A percentile compares a stretch with the other conserved stretches of the same genome.
Evolutionary conservation across 2,888 invertebrate genomes (phyloP).

Genomic region (Pammene fasciana): DNA sequence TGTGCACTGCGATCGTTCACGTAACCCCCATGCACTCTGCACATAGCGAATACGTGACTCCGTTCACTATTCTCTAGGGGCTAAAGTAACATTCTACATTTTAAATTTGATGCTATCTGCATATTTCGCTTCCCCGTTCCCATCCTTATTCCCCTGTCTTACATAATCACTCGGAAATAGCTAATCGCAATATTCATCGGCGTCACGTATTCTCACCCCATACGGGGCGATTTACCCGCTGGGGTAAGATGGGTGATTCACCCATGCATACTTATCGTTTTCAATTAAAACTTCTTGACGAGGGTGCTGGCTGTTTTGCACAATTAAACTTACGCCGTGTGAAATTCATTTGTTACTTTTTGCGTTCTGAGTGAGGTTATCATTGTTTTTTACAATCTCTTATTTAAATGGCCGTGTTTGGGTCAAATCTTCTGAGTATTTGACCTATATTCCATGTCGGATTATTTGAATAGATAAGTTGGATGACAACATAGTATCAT

Average conservation of each 20-base stretch:
- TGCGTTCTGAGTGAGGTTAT: neutral
- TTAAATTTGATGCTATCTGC: neutral
- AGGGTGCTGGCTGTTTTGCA: slow-evolving; percentile 40
- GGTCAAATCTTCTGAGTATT: no score
- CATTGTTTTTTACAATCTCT: neutral
- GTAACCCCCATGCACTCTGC: no score
- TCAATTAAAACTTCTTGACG: slow-evolving; percentile 41
- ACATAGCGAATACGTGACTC: no score
- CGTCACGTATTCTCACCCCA: slow-evolving; percentile 27
- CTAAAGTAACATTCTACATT: no score
- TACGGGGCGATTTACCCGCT: slow-evolving; percentile 18
- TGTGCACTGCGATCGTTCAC: no score
- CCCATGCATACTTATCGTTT: slow-evolving; percentile 41
- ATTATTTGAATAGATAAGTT: no score
- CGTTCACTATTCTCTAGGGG: no score
- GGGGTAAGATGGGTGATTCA: slow-evolving; percentile 34
- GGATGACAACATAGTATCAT: no score
- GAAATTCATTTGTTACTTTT: slow-evolving; percentile 25
- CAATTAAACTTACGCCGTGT: slow-evolving; percentile 37
- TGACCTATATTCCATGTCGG: no score
- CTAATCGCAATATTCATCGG: slow-evolving; percentile 17
- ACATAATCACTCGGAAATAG: neutral
- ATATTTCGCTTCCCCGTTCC: neutral
- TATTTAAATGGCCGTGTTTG: no score
- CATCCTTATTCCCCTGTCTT: neutral